Evolutionary conservation across 1,140 invertebrate species (phyloP).

Genomic region (Drosophila bocki): DNA sequence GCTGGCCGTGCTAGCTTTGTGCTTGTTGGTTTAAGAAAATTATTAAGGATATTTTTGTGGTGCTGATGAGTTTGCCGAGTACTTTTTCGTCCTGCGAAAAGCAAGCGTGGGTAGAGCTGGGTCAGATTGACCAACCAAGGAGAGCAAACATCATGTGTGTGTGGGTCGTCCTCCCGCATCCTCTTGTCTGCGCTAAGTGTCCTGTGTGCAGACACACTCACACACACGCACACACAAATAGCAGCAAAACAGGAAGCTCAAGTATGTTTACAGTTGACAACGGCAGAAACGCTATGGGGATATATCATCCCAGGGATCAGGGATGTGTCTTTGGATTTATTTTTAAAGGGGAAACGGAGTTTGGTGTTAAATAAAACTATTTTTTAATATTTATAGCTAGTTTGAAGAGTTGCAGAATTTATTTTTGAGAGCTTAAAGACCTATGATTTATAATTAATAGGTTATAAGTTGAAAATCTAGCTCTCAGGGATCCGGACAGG

Average conservation of each 20-base stretch:
- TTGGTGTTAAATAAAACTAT: too few relatives aligned
- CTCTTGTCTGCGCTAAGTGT: conserved; percentile 48
- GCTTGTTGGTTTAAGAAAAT: conserved; percentile 84
- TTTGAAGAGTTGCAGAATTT: not conserved
- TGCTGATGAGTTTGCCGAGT: conserved; percentile 84
- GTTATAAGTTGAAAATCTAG: too few relatives aligned
- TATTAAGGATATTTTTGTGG: conserved; percentile 84
- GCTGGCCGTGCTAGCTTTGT: conserved; percentile 61
- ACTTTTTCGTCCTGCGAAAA: conserved; percentile 57
- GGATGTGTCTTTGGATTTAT: conserved; percentile 15
- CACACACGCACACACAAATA: conserved; percentile 64
- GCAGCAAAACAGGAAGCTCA: conserved; percentile 83
- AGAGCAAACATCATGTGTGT: conserved; percentile 61
- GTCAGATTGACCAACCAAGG: conserved; percentile 67
- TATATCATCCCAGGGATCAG: conserved; percentile 45
- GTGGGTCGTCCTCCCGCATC: conserved; percentile 36
- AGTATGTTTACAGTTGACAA: conserved; percentile 84
- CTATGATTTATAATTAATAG: not conserved
- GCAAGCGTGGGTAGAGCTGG: not conserved
- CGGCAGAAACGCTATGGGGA: conserved; percentile 63
- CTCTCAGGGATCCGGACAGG: too few relatives aligned
- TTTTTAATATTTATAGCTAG: not conserved
- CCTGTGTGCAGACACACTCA: conserved; percentile 52
- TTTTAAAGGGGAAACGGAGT: not conserved
- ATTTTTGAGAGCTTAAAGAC: not conserved